phyloP scores from a whole-genome alignment of 2,888 invertebrate genomes.

The Cheilosia variabilis region DNA sequence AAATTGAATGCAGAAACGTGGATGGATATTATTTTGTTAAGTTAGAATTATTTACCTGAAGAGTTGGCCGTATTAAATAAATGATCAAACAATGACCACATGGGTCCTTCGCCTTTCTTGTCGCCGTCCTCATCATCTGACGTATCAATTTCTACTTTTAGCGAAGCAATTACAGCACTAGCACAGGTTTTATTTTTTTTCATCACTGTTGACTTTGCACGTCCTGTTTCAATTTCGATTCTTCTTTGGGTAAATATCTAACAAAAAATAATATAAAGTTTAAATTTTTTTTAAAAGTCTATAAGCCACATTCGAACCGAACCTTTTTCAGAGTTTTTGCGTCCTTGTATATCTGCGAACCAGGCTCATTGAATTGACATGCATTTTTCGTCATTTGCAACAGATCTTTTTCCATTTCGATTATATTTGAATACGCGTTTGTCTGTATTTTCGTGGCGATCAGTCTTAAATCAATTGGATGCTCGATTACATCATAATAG shows the following conservation, averaged over 20 bases:
- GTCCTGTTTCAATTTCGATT: constrained; percentile 89
- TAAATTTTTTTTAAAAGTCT: background rate
- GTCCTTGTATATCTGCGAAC: constrained; percentile 97
- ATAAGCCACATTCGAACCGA: background rate
- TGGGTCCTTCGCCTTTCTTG: constrained; percentile 89
- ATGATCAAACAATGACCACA: constrained; percentile 95
- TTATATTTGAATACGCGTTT: constrained; percentile 90
- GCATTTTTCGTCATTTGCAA: constrained; percentile 97
- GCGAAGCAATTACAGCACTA: constrained; percentile 86
- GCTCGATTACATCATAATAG: constrained; percentile 96
- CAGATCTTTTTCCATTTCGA: constrained; percentile 95
- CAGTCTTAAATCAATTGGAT: constrained; percentile 96
- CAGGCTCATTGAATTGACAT: constrained; percentile 97
- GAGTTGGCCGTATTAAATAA: constrained; percentile 88
- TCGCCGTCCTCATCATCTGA: constrained; percentile 86
- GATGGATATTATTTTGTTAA: background rate
- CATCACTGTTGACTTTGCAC: constrained; percentile 86
- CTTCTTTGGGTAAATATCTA: constrained; percentile 88
- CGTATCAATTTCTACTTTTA: constrained; percentile 87
- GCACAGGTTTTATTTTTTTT: constrained; percentile 81
- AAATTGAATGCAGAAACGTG: background rate
- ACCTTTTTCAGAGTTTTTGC: constrained; percentile 95
- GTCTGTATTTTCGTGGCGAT: constrained; percentile 96
- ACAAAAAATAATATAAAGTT: constrained; percentile 38
- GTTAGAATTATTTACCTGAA: constrained; percentile 80